Percentiles rank a stretch among this genome's conserved stretches.
These are phyloP conservation scores for Pseudococcus longispinus DNA, from an alignment of 2,888 invertebrate genomes.

Conservation along the genomic window DNA sequence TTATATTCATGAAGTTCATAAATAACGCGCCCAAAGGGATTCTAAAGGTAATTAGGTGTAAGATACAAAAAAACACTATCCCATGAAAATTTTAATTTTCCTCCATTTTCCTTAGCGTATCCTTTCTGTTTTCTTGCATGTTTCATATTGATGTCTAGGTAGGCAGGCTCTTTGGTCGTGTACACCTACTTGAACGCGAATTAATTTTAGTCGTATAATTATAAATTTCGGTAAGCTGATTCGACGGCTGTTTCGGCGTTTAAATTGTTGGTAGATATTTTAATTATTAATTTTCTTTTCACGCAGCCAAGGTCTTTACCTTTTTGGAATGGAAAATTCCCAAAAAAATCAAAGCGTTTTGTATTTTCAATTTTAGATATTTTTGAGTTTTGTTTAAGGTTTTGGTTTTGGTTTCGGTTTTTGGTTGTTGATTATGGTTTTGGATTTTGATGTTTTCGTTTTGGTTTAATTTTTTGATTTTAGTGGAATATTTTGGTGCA, in stretches of 20 bases:
- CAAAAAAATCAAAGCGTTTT: too few relatives aligned
- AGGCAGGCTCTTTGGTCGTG: not conserved
- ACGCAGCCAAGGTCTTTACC: not conserved
- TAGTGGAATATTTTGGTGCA: too few relatives aligned
- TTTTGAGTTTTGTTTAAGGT: too few relatives aligned
- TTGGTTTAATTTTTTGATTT: too few relatives aligned
- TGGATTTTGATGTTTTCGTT: too few relatives aligned
- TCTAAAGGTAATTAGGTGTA: constrained; percentile 44
- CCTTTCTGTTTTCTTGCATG: constrained; percentile 4
- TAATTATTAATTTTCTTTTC: not conserved
- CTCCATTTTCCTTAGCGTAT: constrained; percentile 9
- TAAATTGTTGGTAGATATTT: not conserved
- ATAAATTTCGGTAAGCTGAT: not conserved
- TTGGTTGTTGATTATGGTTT: too few relatives aligned
- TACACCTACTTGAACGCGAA: not conserved
- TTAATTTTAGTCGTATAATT: not conserved
- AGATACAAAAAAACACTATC: constrained; percentile 25
- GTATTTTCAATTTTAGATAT: too few relatives aligned
- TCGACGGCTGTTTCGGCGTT: not conserved
- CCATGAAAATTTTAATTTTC: constrained; percentile 45
- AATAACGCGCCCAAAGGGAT: constrained; percentile 48
- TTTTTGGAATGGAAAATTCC: too few relatives aligned
- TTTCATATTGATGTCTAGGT: not conserved
- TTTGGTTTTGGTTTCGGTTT: too few relatives aligned
- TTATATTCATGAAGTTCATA: constrained; percentile 52